Base-by-base conservation (phyloP, 2,113 vertebrate genomes). In the Gasterosteus nipponicus region DNA sequence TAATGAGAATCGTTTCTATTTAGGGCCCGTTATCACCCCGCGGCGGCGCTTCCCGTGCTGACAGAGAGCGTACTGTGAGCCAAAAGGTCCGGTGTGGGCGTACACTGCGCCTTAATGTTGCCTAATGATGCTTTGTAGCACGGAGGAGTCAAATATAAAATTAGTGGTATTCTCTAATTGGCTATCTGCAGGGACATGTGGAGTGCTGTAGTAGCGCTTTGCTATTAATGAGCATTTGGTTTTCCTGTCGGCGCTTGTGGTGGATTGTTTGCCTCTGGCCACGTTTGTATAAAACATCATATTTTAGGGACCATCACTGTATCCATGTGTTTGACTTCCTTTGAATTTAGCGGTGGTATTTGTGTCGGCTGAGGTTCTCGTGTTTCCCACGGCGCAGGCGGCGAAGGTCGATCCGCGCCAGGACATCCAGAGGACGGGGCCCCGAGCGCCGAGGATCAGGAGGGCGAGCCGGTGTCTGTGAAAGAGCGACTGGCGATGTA, bases 401-500 rank as follows among this genome's bases (percentile, higher is more conserved):
- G 89, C 73, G 56, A 83, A 68, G 69, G 56, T 41, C 90, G 86
- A 78, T 65, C 75, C 46, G 57, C 76, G 26, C 82, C 91, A 85
- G 89, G 81, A 87, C 75, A 29, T 75, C 60, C 87, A 10, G 89
- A 94, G 84, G 91, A 94, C 35, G 75, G 49, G 35, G 7, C 69
- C 29, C 56, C 10, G 8, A 46, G 73, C 10, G 41, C 33, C 0
- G 75, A 87, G 67, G 85, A 91, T 87, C 85, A 73, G 46, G 92
- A 95, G 93, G 33, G 51, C 1, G 95, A 97, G 79, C 83, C 87
- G 22, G 88, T 96, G 64, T 95, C 97, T 6, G 87, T 99, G 76
- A 98, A 96, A 83, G 96, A 99, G 84, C 93, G 97, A 31, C 91
- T 98, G 95, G 97, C 95, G 0, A 92, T 95, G 91, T 99, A 99